Conservation (phyloP, 2,113 vertebrate genomes). For the Colius striatus region DNA sequence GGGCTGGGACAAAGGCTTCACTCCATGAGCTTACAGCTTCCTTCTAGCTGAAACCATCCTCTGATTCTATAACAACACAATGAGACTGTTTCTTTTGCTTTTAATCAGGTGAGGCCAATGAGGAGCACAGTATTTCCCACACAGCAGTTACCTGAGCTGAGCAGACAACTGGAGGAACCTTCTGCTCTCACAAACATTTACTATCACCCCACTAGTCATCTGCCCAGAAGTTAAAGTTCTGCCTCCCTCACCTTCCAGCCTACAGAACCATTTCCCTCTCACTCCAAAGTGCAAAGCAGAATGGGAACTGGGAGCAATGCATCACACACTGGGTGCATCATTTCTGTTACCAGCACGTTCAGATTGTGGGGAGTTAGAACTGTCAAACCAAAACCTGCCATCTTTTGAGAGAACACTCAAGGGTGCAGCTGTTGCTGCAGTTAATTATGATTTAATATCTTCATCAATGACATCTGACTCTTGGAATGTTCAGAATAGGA, state of each 20-base stretch:
- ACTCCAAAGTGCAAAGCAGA: neutral
- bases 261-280: neutral
- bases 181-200: neutral
- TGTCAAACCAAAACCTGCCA: neutral
- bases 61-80: neutral
- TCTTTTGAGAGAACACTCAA: neutral
- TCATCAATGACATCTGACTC: neutral
- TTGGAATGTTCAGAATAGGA: neutral
- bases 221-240: neutral
- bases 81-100: neutral
- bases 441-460: neutral
- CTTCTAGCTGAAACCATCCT: too few species aligned
- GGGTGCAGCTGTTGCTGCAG: neutral
- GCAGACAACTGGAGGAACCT: neutral
- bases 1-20: too few species aligned
- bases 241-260: neutral
- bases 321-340: neutral
- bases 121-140: neutral
- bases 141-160: neutral
- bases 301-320: neutral
- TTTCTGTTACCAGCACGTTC: neutral
- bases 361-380: neutral
- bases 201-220: neutral
- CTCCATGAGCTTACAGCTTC: too few species aligned
- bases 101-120: neutral